These are phyloP conservation scores for Idaea biselata DNA, from an alignment of 2,888 invertebrate genomes.

Conservation along the genomic window DNA sequence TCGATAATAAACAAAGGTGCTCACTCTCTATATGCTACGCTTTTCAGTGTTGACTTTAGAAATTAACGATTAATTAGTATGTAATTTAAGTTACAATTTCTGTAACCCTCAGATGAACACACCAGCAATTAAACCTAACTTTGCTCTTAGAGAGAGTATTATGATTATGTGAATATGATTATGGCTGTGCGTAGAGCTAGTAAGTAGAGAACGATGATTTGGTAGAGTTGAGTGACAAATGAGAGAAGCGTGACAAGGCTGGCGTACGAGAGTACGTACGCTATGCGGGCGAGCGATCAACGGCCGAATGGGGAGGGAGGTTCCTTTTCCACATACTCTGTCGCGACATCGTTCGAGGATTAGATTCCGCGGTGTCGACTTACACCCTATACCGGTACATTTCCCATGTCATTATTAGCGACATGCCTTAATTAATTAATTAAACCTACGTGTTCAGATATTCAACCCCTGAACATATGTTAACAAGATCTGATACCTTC, in stretches of 20 bases:
- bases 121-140: constrained; percentile 8
- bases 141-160: constrained; percentile 5
- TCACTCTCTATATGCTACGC: constrained; percentile 18
- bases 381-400: constrained; percentile 37
- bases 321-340: constrained; percentile 12
- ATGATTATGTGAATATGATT: constrained; percentile 15
- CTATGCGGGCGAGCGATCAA: constrained; percentile 20
- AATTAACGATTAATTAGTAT: background rate
- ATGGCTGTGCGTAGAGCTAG: constrained; percentile 23
- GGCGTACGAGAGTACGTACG: constrained; percentile 22
- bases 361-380: constrained; percentile 48
- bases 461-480: constrained; percentile 57
- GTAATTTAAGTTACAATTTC: background rate
- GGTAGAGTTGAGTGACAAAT: constrained; percentile 56
- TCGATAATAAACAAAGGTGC: constrained; percentile 35
- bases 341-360: constrained; percentile 23
- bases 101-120: constrained; percentile 1
- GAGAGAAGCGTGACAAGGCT: constrained; percentile 48
- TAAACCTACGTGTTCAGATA: constrained; percentile 52
- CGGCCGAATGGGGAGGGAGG: background rate
- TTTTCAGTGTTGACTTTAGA: background rate
- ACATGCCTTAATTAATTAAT: constrained; percentile 68
- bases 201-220: constrained; percentile 31
- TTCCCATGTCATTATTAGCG: constrained; percentile 62
- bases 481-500: constrained; percentile 53